Base-by-base conservation (phyloP, 2,888 invertebrate species). In the Drosophila multiciliata region DNA sequence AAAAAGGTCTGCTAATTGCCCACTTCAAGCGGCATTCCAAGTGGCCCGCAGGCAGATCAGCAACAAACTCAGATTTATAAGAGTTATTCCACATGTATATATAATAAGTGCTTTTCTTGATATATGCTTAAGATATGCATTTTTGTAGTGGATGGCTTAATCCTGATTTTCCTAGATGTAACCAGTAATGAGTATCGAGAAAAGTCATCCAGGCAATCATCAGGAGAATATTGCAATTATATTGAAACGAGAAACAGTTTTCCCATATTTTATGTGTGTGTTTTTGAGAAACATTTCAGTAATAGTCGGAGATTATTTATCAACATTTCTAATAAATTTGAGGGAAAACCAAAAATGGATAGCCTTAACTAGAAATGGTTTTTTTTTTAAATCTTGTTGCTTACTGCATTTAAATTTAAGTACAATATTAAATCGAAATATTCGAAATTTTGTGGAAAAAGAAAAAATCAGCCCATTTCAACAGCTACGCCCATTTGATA, bases 1-100 rank as follows among this genome's bases (percentile, higher is more conserved):
- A 36, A 73, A 87, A 73, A 87, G 82, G 73, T 72, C 69, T 82
- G 78, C 88, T 85, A 85, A 85, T 85, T 85, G 88, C 86, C 61
- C 72, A 74, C 85, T 87, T 74, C 52, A 73, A 62, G 66, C 58
- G 58, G 72, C 66, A 61, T 38, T 68, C 58, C 36, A 60, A 73
- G 69, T 73, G 63, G 29, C 33, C 53, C 62, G 29, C 42, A 17
- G 36, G 40, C 23, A 65, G 69, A 67, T 69, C 48, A 52, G 29
- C 35, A 68, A 60, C 58, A 62, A 69, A 59, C 62, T 60, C 40
- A 50, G 68, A 58, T 58, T 50, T 63, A 65, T 67, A 54, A 17
- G 32, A 64, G 45, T 45, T 64, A 42, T 40, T 35, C 15, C 3
- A 17, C 17, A 29, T 29, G 0, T 6, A 15, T 40, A 20, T 20